Evolutionary conservation across 1,140 invertebrate species (phyloP).

Genomic region (Zaprionus vittiger): DNA sequence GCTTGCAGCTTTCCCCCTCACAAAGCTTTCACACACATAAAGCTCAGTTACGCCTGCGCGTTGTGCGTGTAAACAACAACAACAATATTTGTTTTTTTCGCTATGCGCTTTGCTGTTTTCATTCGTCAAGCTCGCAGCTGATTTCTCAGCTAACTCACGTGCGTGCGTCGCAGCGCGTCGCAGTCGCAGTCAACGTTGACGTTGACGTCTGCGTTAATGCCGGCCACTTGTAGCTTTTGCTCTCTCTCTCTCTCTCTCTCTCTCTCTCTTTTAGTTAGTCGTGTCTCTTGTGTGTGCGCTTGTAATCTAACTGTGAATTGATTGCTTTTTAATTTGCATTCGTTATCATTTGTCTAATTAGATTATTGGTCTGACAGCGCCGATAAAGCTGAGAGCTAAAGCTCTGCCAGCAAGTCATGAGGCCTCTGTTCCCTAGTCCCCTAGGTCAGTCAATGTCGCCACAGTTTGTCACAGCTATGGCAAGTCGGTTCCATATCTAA

Average conservation of each 20-base stretch:
- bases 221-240: slow-evolving; percentile 60
- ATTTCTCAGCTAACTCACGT: slow-evolving; percentile 41
- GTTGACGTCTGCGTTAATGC: slow-evolving; percentile 37
- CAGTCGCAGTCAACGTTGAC: background rate
- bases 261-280: background rate
- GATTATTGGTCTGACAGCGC: slow-evolving; percentile 25
- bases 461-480: background rate
- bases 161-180: slow-evolving; percentile 27
- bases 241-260: slow-evolving; percentile 22
- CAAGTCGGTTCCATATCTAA: background rate
- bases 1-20: slow-evolving; percentile 38
- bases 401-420: background rate
- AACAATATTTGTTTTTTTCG: slow-evolving; percentile 37
- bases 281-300: background rate
- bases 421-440: background rate
- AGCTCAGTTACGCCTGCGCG: slow-evolving; percentile 66
- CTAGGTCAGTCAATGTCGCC: slow-evolving; percentile 32
- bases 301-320: slow-evolving; percentile 34
- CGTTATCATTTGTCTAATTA: slow-evolving; percentile 40
- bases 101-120: slow-evolving; percentile 39
- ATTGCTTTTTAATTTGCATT: slow-evolving; percentile 54
- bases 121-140: slow-evolving; percentile 49
- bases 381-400: slow-evolving; percentile 32
- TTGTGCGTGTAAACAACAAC: slow-evolving; percentile 54
- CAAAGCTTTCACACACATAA: slow-evolving; percentile 17